A percentile compares a stretch with the other conserved stretches of the same genome.
phyloP scores from a whole-genome alignment of 2,113 vertebrate genomes.

The Aythya baeri region DNA sequence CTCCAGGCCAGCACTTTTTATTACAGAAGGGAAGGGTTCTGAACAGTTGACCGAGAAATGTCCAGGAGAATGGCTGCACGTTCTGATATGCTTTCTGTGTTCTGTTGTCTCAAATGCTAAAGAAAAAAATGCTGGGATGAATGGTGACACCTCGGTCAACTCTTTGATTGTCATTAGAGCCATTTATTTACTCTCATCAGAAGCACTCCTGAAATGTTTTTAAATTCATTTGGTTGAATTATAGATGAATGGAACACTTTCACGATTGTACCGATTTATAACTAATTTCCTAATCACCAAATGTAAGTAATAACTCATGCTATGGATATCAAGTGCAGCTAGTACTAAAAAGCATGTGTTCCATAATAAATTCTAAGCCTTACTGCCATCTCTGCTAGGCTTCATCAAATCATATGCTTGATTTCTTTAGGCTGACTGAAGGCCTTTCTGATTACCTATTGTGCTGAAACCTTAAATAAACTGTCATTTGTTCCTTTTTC shows the following conservation, averaged over 20 bases:
- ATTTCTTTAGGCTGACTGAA: conserved; percentile 3
- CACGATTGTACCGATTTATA: conserved; percentile 5
- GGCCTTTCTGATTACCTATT: conserved; percentile 18
- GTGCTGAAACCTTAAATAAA: conserved; percentile 4
- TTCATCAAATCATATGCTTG: not conserved
- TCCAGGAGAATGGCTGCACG: not conserved
- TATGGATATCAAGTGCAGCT: conserved; percentile 22
- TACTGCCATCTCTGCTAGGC: not conserved
- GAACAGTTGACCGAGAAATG: not conserved
- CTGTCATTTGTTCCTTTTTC: not conserved
- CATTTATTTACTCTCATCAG: conserved; percentile 53
- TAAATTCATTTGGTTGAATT: conserved; percentile 44
- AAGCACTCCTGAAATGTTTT: conserved; percentile 51
- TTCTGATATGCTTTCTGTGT: not conserved
- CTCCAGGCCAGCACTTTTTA: not conserved
- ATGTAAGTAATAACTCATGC: conserved; percentile 15
- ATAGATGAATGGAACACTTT: conserved; percentile 37
- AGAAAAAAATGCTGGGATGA: not conserved
- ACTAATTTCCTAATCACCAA: conserved; percentile 48
- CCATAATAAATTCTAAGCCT: not conserved
- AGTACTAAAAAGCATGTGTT: not conserved
- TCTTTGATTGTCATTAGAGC: conserved; percentile 13
- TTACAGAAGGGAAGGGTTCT: not conserved
- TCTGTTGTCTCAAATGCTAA: not conserved
- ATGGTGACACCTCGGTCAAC: not conserved